These are phyloP conservation scores for Apantesis nais DNA, from an alignment of 2,888 invertebrate genomes.

Conservation along the genomic window DNA sequence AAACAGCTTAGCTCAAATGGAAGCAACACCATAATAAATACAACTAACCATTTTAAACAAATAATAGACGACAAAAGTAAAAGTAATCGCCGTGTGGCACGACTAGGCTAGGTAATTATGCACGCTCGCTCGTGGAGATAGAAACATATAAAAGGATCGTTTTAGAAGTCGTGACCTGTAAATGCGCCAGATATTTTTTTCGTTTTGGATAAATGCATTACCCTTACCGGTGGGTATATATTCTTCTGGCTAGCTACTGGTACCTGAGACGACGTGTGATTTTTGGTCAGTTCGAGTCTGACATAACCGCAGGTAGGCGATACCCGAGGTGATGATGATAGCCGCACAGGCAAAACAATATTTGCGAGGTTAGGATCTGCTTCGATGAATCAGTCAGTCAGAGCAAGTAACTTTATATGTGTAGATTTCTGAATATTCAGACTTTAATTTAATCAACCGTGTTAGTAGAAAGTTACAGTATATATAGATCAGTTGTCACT, in stretches of 20 bases:
- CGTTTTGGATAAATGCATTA: not conserved
- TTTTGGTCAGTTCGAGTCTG: too few species aligned
- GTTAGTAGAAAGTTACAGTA: not conserved
- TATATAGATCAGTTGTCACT: too few species aligned
- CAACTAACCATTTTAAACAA: not conserved
- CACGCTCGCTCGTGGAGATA: conserved; percentile 58
- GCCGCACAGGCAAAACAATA: too few species aligned
- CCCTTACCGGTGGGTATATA: not conserved
- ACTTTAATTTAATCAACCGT: not conserved
- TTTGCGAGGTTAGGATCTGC: too few species aligned
- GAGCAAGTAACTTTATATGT: too few species aligned
- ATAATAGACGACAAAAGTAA: conserved; percentile 40
- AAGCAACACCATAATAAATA: not conserved
- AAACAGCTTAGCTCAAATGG: not conserved
- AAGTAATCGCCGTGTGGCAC: conserved; percentile 53
- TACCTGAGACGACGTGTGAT: too few species aligned
- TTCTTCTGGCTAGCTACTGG: too few species aligned
- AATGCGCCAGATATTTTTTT: conserved; percentile 10
- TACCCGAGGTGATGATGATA: too few species aligned
- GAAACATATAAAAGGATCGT: conserved; percentile 30
- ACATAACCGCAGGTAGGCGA: too few species aligned
- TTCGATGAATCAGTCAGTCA: too few species aligned
- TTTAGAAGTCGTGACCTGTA: conserved; percentile 28
- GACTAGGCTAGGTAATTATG: conserved; percentile 52
- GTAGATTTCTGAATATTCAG: too few species aligned